phyloP scores from a whole-genome alignment of 2,888 invertebrate genomes.

The Lithosia quadra region DNA sequence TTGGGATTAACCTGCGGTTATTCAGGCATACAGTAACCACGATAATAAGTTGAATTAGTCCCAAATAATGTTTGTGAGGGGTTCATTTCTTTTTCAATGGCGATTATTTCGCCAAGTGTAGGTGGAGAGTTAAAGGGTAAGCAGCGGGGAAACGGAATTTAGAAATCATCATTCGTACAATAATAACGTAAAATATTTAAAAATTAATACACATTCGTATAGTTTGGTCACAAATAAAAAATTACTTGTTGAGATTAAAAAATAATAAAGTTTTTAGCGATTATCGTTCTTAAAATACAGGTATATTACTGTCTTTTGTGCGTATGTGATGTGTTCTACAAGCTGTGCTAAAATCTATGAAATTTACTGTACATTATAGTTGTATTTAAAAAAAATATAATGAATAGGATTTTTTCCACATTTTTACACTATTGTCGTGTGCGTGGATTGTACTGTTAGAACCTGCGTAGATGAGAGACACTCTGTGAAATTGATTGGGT shows the following conservation, averaged over 20 bases:
- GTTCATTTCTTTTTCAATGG: neutral
- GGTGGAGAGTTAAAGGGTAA: neutral
- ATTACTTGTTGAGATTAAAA: neutral
- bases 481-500: neutral
- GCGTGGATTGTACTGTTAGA: constrained; percentile 10
- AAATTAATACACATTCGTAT: neutral
- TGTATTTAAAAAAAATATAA: neutral
- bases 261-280: neutral
- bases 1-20: neutral
- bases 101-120: neutral
- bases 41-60: neutral
- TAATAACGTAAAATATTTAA: constrained; percentile 2
- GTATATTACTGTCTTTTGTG: constrained; percentile 3
- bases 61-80: neutral
- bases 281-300: neutral
- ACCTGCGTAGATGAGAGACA: neutral
- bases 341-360: constrained; percentile 21
- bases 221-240: neutral
- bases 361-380: constrained; percentile 18
- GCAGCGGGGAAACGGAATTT: neutral
- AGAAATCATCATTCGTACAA: neutral
- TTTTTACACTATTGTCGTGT: constrained; percentile 14
- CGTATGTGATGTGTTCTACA: constrained; percentile 20
- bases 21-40: neutral
- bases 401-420: constrained; percentile 11